Conservation (phyloP, 2,797 vertebrate genomes). For the Sylvilagus floridanus region DNA sequence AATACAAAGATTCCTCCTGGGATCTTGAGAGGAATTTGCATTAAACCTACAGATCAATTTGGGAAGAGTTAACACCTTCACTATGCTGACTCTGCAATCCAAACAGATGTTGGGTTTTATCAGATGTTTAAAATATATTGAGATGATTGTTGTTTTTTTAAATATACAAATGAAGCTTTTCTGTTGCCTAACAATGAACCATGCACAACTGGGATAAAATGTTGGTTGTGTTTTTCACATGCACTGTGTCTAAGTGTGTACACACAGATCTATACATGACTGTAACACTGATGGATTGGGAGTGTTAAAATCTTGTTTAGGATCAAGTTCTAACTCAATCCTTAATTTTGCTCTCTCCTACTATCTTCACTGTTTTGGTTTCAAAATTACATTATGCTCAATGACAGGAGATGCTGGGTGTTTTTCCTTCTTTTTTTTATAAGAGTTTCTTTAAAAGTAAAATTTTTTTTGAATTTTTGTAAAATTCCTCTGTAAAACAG, state of each 20-base stretch:
- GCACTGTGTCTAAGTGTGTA: no score
- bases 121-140: background rate
- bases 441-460: background rate
- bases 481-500: background rate
- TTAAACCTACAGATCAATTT: no score
- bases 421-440: background rate
- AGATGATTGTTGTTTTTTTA: background rate
- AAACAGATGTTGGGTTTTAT: background rate
- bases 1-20: background rate
- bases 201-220: background rate
- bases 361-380: background rate
- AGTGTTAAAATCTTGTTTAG: background rate
- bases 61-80: background rate
- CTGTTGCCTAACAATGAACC: background rate
- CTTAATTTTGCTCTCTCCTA: background rate
- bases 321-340: background rate
- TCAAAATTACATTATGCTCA: background rate
- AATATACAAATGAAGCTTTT: background rate
- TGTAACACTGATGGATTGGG: no score
- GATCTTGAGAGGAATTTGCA: background rate
- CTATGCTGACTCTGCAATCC: background rate
- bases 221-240: background rate
- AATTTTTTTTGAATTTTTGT: background rate
- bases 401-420: background rate
- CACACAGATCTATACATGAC: no score